A percentile compares a stretch with the other conserved stretches of the same genome.
phyloP scores from a whole-genome alignment of 2,113 vertebrate species.

The Pachyramphus minor region DNA sequence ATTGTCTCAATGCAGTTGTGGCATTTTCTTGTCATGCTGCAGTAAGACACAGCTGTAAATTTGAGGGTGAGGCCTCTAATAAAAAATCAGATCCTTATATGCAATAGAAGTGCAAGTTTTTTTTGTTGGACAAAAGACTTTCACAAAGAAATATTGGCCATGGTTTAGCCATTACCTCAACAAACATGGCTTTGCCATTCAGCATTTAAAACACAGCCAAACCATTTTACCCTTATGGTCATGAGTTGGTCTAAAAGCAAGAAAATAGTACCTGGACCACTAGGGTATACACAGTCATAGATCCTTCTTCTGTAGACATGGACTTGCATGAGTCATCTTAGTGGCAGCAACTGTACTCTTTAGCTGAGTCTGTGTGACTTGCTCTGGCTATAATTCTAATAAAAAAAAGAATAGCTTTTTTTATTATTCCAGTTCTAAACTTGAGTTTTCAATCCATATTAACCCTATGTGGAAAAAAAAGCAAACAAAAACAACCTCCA shows the following conservation, averaged over 20 bases:
- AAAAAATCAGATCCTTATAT: not conserved
- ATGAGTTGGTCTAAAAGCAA: not conserved
- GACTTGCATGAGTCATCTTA: not conserved
- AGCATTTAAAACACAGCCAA: not conserved
- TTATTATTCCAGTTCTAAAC: not conserved
- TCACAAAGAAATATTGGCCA: not conserved
- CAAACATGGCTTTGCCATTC: not conserved
- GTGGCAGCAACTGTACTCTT: not conserved
- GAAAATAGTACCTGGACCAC: not conserved
- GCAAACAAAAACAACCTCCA: no score
- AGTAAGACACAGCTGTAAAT: not conserved
- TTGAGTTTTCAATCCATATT: not conserved
- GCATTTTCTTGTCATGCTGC: not conserved
- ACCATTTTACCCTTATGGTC: not conserved
- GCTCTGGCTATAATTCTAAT: not conserved
- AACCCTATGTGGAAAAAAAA: not conserved
- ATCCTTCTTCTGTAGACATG: not conserved
- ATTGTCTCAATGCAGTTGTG: not conserved
- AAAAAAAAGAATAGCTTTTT: not conserved
- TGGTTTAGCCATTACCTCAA: not conserved
- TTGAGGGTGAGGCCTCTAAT: not conserved
- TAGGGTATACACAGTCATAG: not conserved
- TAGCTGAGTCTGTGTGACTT: not conserved
- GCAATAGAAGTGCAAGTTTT: not conserved
- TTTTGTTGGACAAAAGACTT: not conserved